Base-by-base conservation (phyloP, 2,888 invertebrate species). In the Drosophila ustulata region DNA sequence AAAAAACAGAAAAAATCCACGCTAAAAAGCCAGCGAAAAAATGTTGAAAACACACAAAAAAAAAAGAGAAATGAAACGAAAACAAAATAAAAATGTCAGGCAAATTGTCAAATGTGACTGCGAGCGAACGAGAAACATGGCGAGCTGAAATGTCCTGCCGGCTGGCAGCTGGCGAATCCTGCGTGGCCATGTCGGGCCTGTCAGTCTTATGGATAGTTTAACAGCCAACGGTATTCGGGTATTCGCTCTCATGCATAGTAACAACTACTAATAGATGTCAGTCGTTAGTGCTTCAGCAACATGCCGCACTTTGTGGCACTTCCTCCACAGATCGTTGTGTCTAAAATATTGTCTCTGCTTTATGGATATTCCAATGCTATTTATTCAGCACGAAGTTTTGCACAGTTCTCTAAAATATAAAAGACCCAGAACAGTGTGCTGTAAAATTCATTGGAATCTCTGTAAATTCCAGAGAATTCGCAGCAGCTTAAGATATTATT, bases 81-180 rank as follows among this genome's bases (percentile, higher is more conserved):
- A 74, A 70, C 53, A 56, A 66, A 71, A 68, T 70, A 88, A 83
- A 88, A 87, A 83, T 83, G 84, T 83, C 81, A 67, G 62, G 62
- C 77, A 83, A 82, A 82, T 86, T 86, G 76, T 87, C 73, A 72
- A 77, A 77, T 73, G 74, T 62, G 65, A 75, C 25, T 39, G 50
- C n/a, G 37, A 34, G 4, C 34, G 34, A 37, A 37, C 37, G 37
- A 37, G 18, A n/a, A 37, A 63, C 51, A 39, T 34, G 53, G 53
- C 51, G 72, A 64, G 62, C 63, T 75, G 52, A 52, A 69, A 55
- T 51, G 41, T 50, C 51, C 78, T 11, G 43, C 32, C 53, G 50
- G 9, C 53, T 39, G 47, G 6, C 46, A 3, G 34, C 34, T 18
- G 34, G 3, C 39, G 39, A 13, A 23, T 6, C 25, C 28, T 47